Evolutionary conservation across 2,797 vertebrate genomes (phyloP).

Genomic region (Microhierax caerulescens): DNA sequence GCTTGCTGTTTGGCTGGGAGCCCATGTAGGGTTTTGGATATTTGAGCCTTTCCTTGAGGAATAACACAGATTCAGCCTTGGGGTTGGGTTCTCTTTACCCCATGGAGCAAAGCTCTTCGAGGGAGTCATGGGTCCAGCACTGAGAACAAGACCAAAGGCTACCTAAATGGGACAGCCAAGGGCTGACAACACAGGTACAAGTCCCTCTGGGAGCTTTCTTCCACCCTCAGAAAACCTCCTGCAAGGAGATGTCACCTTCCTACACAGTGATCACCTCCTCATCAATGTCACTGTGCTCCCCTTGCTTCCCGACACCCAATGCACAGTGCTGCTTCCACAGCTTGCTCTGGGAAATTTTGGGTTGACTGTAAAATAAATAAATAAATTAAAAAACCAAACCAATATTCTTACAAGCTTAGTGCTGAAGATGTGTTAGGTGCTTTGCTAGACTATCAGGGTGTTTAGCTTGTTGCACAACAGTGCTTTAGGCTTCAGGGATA

Average conservation of each 20-base stretch:
- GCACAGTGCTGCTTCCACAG: neutral
- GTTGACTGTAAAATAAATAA: neutral
- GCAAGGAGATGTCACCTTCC: neutral
- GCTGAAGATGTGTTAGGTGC: neutral
- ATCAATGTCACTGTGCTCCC: fast-evolving
- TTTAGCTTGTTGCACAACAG: neutral
- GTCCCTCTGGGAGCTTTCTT: neutral
- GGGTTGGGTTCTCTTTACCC: neutral
- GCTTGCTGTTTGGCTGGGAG: neutral
- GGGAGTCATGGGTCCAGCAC: neutral
- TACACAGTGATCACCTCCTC: neutral
- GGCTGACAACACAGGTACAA: neutral
- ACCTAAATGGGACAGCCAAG: neutral
- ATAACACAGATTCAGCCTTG: neutral
- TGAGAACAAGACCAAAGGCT: neutral
- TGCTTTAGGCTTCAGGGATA: neutral
- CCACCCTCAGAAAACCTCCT: neutral
- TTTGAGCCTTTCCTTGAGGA: neutral
- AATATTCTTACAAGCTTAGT: neutral
- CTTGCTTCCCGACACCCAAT: too few species aligned
- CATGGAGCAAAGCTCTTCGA: neutral
- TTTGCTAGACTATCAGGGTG: neutral
- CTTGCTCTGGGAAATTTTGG: neutral
- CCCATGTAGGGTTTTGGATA: neutral
- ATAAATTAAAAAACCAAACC: too few species aligned